Conservation (phyloP, 2,113 vertebrate species). For the Symphodus melops region DNA sequence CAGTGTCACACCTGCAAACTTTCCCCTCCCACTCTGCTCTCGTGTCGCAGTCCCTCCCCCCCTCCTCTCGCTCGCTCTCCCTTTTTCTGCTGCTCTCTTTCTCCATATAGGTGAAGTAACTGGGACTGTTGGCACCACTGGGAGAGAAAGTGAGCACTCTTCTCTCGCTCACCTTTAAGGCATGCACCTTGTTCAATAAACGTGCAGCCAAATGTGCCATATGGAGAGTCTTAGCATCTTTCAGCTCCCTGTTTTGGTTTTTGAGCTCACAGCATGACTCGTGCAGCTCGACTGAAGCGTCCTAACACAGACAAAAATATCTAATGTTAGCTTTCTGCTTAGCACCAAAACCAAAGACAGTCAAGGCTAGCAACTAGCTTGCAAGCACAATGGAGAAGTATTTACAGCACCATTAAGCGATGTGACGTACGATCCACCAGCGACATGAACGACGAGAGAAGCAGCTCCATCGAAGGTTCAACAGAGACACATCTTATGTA, state of each 20-base stretch:
- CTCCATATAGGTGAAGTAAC: conserved; percentile 83
- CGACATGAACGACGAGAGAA: conserved; percentile 3
- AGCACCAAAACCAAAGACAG: not conserved
- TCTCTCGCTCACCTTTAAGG: conserved; percentile 32
- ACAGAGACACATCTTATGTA: not conserved
- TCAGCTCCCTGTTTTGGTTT: not conserved
- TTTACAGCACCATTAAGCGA: not conserved
- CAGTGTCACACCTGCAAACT: conserved; percentile 83
- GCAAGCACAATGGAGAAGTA: not conserved
- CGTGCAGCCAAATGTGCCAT: conserved; percentile 25
- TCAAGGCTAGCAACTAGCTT: not conserved
- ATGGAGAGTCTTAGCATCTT: not conserved
- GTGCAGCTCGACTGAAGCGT: not conserved
- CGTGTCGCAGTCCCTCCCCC: conserved; percentile 18
- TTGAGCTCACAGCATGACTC: not conserved
- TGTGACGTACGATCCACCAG: not conserved
- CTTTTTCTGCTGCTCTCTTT: conserved; percentile 66
- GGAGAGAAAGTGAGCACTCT: conserved; percentile 60
- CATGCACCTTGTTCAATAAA: conserved; percentile 57
- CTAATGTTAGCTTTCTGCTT: not conserved
- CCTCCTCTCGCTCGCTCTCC: conserved; percentile 28
- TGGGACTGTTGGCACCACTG: conserved; percentile 81
- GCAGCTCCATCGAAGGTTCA: not conserved
- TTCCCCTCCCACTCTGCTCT: conserved; percentile 72
- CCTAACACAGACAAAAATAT: not conserved